Conservation (phyloP, 2,113 vertebrate genomes). For the Micronisus gabar region DNA sequence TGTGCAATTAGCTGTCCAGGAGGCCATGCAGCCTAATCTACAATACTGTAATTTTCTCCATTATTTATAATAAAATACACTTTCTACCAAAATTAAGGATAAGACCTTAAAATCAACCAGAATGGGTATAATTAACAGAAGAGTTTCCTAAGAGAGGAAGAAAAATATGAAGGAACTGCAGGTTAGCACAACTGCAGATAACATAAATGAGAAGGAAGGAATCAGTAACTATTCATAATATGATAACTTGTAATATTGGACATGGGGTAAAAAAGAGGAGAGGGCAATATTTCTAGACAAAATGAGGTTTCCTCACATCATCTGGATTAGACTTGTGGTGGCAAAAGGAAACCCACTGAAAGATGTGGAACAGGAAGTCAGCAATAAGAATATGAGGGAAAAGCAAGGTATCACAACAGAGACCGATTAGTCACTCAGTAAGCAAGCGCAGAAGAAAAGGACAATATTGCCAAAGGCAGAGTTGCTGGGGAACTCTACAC, state of each 20-base stretch:
- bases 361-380: neutral
- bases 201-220: neutral
- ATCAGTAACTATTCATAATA: neutral
- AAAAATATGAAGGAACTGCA: neutral
- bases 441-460: neutral
- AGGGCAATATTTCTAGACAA: neutral
- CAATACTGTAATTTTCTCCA: neutral
- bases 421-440: rapidly evolving
- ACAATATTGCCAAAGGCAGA: neutral
- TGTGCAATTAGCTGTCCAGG: neutral
- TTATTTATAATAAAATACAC: neutral
- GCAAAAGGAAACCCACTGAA: neutral
- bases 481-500: neutral
- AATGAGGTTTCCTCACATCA: neutral
- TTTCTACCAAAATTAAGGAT: neutral
- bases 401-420: neutral
- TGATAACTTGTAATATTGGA: neutral
- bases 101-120: neutral
- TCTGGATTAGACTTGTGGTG: rapidly evolving
- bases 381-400: neutral
- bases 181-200: neutral
- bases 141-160: neutral
- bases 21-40: neutral
- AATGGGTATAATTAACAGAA: neutral
- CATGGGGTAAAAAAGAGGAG: neutral